A percentile compares a stretch with the other conserved stretches of the same genome.
Conservation (phyloP, 2,888 invertebrate genomes). For the Octonoba sinensis region DNA sequence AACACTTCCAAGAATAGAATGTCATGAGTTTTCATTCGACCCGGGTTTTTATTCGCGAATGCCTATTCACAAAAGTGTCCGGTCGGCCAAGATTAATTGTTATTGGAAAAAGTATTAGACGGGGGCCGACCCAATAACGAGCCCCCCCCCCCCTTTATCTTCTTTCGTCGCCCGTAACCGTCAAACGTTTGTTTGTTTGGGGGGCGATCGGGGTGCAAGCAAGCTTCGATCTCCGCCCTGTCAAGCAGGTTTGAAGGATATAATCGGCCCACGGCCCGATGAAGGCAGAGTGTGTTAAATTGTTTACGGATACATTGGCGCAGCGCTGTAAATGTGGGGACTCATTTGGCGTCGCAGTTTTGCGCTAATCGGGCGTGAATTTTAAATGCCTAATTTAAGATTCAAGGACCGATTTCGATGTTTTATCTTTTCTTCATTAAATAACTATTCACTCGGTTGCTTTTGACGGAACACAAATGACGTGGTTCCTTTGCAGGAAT, state of each 20-base stretch:
- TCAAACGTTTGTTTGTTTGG: constrained; percentile 34
- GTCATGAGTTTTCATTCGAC: too few relatives aligned
- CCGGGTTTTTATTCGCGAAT: too few relatives aligned
- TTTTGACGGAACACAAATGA: too few relatives aligned
- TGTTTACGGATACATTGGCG: constrained; percentile 16
- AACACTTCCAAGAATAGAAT: too few relatives aligned
- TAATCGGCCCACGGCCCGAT: constrained; percentile 26
- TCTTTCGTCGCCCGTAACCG: constrained; percentile 17
- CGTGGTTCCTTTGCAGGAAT: too few relatives aligned
- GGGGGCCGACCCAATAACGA: background rate
- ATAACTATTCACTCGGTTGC: background rate
- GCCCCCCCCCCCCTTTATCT: background rate
- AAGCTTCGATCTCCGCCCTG: constrained; percentile 23
- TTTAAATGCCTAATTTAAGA: constrained; percentile 55
- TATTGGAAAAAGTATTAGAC: constrained; percentile 40
- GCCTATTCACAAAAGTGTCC: background rate
- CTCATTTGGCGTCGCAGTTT: constrained; percentile 34
- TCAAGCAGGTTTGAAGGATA: constrained; percentile 18
- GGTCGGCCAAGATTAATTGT: constrained; percentile 29
- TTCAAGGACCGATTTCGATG: background rate
- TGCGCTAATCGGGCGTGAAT: constrained; percentile 46
- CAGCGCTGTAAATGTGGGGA: background rate
- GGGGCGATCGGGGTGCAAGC: constrained; percentile 2
- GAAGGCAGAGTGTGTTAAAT: constrained; percentile 12
- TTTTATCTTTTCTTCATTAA: constrained; percentile 7